Conservation (phyloP, 2,888 invertebrate genomes). For the Petrophora chlorosata region DNA sequence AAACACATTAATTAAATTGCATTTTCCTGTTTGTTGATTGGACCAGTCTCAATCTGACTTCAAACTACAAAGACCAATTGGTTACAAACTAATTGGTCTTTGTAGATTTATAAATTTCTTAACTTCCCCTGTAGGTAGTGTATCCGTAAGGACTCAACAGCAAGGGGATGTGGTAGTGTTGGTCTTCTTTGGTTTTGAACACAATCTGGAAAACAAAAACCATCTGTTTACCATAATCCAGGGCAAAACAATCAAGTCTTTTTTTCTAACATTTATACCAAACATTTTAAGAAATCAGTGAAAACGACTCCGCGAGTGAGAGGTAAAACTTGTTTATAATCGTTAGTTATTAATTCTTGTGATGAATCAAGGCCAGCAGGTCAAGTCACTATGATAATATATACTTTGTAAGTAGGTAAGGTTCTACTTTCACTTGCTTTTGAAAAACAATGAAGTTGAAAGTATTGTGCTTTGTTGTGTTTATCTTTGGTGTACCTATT, state of each 20-base stretch:
- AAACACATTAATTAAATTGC: too few species aligned
- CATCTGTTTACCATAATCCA: background rate
- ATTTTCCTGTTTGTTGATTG: too few species aligned
- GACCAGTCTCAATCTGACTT: background rate
- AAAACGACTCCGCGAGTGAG: too few species aligned
- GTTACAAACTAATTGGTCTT: too few species aligned
- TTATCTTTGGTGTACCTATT: too few species aligned
- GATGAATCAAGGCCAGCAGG: slow-evolving; percentile 1
- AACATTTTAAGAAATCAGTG: too few species aligned
- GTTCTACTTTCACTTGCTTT: too few species aligned
- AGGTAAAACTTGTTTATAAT: background rate
- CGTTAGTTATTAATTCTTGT: background rate
- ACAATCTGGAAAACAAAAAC: slow-evolving; percentile 80
- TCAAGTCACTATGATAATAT: background rate
- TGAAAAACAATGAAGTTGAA: too few species aligned
- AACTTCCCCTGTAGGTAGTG: slow-evolving; percentile 89
- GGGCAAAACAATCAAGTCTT: too few species aligned
- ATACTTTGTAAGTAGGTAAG: background rate
- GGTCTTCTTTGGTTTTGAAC: slow-evolving; percentile 85
- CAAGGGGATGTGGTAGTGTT: slow-evolving; percentile 90
- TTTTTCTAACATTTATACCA: too few species aligned
- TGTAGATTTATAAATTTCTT: slow-evolving; percentile 43
- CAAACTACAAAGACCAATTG: too few species aligned
- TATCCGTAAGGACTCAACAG: slow-evolving; percentile 90
- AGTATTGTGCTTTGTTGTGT: too few species aligned